Evolutionary conservation across 1,140 invertebrate species (phyloP), one percentile per base, ranked within the genome.

Genomic region (Solenopsis fugax): DNA sequence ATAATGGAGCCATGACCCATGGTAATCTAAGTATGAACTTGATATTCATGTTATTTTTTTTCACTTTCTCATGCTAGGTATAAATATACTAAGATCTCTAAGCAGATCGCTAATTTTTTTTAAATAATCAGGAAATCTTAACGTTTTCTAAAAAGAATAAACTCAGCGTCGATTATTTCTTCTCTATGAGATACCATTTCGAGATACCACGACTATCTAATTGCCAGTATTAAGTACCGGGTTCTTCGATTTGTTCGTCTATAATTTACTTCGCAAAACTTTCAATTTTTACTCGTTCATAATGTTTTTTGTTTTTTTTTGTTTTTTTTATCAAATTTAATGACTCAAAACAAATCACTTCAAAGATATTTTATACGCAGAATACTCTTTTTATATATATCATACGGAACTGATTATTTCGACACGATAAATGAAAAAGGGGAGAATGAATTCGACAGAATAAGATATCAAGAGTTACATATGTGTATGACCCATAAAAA

Each of bases 1-100:
- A 73, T 84, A 73, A 73, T 41, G 7, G 2, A 82, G 24, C 67
- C 67, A 12, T 82, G 52, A 84, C 41, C 41, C 13, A 72, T 34
- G 21, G 4, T 13, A 62, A 84, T 48, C 58, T 75, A 50, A 48
- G 41, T 75, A 37, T 75, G 41, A 84, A 84, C 80, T 84, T 75
- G 80, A 75, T 54, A 60, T 60, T 73, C 29, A 60, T 12, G 9
- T 13, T 7, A 10, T 60, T 71, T 16, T 71, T 16, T 54, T 52
- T 45, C 52, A 21, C 21, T 72, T 34, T 72, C 21, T 18, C 24
- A 1, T 16, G 29, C 0, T 6, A 69, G 13, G 6, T 69, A 80
- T 24, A n/a, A 45, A 48, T 16, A 37, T n/a, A 13, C 16, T 45
- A n/a, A 24, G 6, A 13, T 50, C 5, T 34, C 18, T 18, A 7